Conservation (phyloP, 2,113 vertebrate genomes). For the Leucopsar rothschildi region DNA sequence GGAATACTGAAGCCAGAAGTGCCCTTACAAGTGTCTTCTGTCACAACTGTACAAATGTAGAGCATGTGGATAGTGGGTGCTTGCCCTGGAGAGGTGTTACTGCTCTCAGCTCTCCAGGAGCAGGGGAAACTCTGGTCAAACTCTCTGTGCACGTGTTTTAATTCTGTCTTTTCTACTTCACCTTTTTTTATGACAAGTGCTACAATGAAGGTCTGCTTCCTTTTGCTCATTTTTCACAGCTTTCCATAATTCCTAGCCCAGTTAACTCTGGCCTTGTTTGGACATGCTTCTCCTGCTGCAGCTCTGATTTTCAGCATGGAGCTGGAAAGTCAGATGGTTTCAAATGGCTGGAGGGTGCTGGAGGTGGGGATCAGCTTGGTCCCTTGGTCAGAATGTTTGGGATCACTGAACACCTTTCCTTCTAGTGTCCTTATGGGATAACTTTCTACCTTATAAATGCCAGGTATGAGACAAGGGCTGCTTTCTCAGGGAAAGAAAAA, state of each 20-base stretch:
- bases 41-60: neutral
- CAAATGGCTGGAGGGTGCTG: neutral
- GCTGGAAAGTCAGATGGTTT: neutral
- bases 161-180: neutral
- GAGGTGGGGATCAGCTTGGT: neutral
- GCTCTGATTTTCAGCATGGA: neutral
- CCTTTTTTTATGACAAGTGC: neutral
- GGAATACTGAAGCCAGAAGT: neutral
- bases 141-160: neutral
- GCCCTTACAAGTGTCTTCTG: neutral
- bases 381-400: neutral
- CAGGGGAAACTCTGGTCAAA: neutral
- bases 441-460: neutral
- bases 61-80: neutral
- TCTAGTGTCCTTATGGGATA: neutral
- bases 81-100: neutral
- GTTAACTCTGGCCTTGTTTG: neutral
- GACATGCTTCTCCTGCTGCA: neutral
- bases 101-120: neutral
- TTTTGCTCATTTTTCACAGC: neutral
- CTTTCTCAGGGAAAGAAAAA: neutral
- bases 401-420: neutral
- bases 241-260: neutral
- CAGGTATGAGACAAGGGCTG: neutral
- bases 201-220: neutral